phyloP scores from a whole-genome alignment of 2,888 invertebrate species.

The Spodoptera picta region DNA sequence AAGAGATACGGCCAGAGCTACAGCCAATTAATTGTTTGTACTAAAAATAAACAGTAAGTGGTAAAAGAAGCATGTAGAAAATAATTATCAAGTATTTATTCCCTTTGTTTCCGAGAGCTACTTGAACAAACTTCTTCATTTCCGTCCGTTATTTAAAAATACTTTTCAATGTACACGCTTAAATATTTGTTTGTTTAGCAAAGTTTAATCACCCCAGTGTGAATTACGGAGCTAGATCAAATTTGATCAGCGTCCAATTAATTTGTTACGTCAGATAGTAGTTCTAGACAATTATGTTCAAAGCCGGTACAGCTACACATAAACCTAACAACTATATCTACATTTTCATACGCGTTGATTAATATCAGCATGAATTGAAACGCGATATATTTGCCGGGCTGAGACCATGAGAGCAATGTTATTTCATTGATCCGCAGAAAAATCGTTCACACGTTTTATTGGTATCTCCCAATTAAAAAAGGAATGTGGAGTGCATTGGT shows the following conservation, averaged over 20 bases:
- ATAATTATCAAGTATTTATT: conserved; percentile 19
- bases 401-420: conserved; percentile 4
- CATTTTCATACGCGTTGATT: conserved; percentile 7
- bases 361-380: conserved; percentile 14
- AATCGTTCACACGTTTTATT: conserved; percentile 51
- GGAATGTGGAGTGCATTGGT: conserved; percentile 68
- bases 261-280: conserved; percentile 43
- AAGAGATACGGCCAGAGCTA: conserved; percentile 1
- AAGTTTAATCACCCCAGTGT: conserved; percentile 43
- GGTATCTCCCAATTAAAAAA: conserved; percentile 64
- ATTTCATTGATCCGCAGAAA: conserved; percentile 29
- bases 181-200: conserved; percentile 37
- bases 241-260: conserved; percentile 53
- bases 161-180: conserved; percentile 7
- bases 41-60: conserved; percentile 13
- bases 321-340: conserved; percentile 4
- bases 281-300: conserved; percentile 41
- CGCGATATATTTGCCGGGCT: conserved; percentile 4
- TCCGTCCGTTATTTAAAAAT: conserved; percentile 16
- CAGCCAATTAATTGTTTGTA: conserved; percentile 20
- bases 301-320: conserved; percentile 18
- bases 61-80: conserved; percentile 3
- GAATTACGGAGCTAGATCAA: conserved; percentile 44
- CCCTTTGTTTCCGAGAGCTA: conserved; percentile 18
- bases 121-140: conserved; percentile 14